Percentiles rank a stretch among this genome's conserved stretches.
Conservation (phyloP, 2,113 vertebrate species). For the Neolamprologus ventralis region DNA sequence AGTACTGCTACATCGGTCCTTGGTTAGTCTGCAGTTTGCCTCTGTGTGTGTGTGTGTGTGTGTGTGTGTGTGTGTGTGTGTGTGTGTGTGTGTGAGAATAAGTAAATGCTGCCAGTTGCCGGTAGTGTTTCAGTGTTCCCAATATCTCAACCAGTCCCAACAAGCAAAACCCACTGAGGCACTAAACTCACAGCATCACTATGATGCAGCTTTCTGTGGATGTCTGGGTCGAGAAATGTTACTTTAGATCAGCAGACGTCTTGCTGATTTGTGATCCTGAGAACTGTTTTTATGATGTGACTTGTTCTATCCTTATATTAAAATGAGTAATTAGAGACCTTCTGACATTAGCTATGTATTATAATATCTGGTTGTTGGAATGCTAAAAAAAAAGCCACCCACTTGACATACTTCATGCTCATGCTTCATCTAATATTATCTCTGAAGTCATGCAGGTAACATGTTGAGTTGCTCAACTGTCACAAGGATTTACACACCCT, state of each 20-base stretch:
- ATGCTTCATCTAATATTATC: background rate
- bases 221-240: constrained; percentile 7
- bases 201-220: background rate
- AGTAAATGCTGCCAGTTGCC: constrained; percentile 18
- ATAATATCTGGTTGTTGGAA: background rate
- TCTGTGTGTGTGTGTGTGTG: background rate
- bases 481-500: constrained; percentile 6
- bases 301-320: background rate
- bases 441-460: constrained; percentile 8
- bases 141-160: background rate
- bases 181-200: background rate
- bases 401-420: background rate
- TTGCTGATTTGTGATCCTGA: background rate
- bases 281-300: background rate
- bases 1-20: constrained; percentile 18
- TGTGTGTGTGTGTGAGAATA: background rate
- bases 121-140: background rate
- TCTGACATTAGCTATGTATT: background rate
- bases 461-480: constrained; percentile 2
- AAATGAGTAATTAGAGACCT: background rate
- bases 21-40: background rate
- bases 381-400: background rate
- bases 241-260: constrained; percentile 1
- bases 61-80: background rate
- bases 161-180: background rate